Evolutionary conservation across 2,888 invertebrate species (phyloP).

Genomic region (Halictus quadricinctus): DNA sequence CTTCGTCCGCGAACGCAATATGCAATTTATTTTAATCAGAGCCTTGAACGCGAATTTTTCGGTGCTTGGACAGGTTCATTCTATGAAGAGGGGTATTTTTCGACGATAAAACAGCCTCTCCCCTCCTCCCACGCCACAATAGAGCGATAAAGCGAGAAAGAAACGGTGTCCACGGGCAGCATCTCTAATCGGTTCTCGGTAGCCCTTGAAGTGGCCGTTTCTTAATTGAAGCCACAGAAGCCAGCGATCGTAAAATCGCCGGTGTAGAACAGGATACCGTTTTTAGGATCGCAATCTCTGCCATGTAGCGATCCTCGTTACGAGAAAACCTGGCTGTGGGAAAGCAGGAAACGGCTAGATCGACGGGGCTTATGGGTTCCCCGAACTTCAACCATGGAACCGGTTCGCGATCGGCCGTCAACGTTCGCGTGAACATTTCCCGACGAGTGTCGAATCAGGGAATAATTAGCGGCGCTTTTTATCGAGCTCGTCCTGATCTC

Average conservation of each 20-base stretch:
- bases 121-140: slow-evolving; percentile 3
- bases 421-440: neutral
- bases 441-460: slow-evolving; percentile 50
- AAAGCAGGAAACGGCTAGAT: slow-evolving; percentile 50
- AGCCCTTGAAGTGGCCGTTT: slow-evolving; percentile 15
- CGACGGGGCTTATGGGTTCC: slow-evolving; percentile 54
- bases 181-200: slow-evolving; percentile 32
- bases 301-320: slow-evolving; percentile 38
- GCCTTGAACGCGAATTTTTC: neutral
- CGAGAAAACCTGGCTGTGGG: slow-evolving; percentile 59
- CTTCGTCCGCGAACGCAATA: too few species aligned
- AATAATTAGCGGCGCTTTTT: slow-evolving; percentile 37
- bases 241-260: slow-evolving; percentile 47
- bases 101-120: neutral
- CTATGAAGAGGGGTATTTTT: neutral
- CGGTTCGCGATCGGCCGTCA: slow-evolving; percentile 6
- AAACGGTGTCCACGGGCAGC: neutral
- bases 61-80: neutral
- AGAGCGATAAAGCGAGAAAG: slow-evolving; percentile 8
- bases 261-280: slow-evolving; percentile 51
- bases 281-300: slow-evolving; percentile 52
- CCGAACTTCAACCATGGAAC: slow-evolving; percentile 45
- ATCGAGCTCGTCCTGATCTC: neutral
- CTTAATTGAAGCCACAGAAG: slow-evolving; percentile 43
- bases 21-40: too few species aligned